Percentiles rank a stretch among this genome's conserved stretches.
These are phyloP conservation scores for Stictonetta naevosa DNA, from an alignment of 2,113 vertebrate species.

Conservation along the genomic window DNA sequence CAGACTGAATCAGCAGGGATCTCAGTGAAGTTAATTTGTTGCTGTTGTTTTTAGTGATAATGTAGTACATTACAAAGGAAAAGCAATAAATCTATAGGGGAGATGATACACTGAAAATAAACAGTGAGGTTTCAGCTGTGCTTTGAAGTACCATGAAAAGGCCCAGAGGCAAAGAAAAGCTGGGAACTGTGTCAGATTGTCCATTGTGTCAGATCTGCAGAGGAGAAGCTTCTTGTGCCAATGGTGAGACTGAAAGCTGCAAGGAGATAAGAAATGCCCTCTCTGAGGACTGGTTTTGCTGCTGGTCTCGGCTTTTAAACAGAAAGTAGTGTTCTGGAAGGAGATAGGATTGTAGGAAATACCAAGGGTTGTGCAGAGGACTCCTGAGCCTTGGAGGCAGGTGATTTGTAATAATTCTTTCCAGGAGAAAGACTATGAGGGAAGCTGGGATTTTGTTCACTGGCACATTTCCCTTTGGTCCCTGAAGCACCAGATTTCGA, in stretches of 20 bases:
- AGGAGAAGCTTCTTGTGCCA: background rate
- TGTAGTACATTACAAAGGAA: background rate
- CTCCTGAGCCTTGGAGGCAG: background rate
- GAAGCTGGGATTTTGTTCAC: background rate
- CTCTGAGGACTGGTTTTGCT: background rate
- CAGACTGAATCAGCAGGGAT: background rate
- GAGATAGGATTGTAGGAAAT: background rate
- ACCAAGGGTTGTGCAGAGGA: background rate
- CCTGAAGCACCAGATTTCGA: background rate
- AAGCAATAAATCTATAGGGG: background rate
- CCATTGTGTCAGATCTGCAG: background rate
- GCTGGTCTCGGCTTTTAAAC: background rate
- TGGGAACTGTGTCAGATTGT: background rate
- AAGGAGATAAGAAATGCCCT: background rate
- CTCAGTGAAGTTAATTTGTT: background rate
- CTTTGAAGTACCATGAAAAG: slow-evolving; percentile 10
- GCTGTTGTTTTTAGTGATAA: background rate
- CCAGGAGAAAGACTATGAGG: background rate
- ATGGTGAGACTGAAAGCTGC: fast-evolving
- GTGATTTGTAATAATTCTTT: background rate
- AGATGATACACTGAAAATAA: background rate
- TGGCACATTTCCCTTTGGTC: background rate
- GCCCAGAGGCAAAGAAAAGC: background rate
- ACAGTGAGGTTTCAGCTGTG: background rate
- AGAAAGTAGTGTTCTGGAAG: background rate